phyloP scores from a whole-genome alignment of 2,113 vertebrate species.

The Trematomus loennbergii region DNA sequence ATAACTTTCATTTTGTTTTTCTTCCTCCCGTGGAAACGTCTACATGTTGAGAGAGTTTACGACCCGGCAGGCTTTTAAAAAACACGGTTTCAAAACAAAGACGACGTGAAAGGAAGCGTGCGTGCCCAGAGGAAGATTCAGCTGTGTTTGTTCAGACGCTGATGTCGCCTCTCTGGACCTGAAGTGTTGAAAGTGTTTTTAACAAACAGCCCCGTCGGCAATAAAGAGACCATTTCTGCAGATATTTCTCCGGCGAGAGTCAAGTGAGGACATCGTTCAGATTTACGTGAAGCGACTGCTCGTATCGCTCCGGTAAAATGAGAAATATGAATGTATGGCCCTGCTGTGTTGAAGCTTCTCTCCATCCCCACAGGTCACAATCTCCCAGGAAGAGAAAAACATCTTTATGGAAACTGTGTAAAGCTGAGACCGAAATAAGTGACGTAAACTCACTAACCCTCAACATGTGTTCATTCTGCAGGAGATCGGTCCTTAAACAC shows the following conservation, averaged over 20 bases:
- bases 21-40: constrained; percentile 5
- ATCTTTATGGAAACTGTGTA: constrained; percentile 65
- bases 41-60: constrained; percentile 3
- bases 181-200: constrained; percentile 18
- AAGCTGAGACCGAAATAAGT: constrained; percentile 28
- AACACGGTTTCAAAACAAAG: background rate
- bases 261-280: constrained; percentile 23
- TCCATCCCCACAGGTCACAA: constrained; percentile 35
- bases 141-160: constrained; percentile 9
- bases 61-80: constrained; percentile 11
- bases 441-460: background rate
- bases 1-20: constrained; percentile 28
- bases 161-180: constrained; percentile 6
- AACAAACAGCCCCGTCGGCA: background rate
- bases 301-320: background rate
- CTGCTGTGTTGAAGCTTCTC: background rate
- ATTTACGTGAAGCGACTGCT: constrained; percentile 5
- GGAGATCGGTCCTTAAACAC: background rate
- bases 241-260: constrained; percentile 33
- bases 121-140: background rate
- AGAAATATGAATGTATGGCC: constrained; percentile 27
- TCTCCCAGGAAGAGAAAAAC: constrained; percentile 50
- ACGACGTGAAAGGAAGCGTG: no score
- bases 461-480: background rate
- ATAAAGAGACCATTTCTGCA: constrained; percentile 1